phyloP scores from a whole-genome alignment of 2,113 vertebrate species.

The Onychostoma macrolepis region DNA sequence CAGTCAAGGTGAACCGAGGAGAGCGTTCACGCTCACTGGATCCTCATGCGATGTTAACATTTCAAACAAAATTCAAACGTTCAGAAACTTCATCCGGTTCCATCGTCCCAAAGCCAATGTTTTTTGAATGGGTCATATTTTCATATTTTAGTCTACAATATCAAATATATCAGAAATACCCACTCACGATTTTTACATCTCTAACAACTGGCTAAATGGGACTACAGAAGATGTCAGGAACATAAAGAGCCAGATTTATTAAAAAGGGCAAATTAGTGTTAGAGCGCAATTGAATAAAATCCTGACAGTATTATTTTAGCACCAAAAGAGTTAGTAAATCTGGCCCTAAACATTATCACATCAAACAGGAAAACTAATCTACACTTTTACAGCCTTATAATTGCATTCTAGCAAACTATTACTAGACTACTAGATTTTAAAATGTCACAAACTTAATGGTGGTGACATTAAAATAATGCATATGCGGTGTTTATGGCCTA shows the following conservation, averaged over 20 bases:
- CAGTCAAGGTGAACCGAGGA: constrained; percentile 66
- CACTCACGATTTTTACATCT: background rate
- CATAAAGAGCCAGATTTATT: no score
- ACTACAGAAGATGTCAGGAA: background rate
- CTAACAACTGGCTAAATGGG: background rate
- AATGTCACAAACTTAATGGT: background rate
- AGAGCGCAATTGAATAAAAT: no score
- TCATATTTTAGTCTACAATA: background rate
- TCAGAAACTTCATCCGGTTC: background rate
- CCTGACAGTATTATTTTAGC: no score
- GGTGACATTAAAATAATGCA: background rate
- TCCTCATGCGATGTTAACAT: constrained; percentile 42
- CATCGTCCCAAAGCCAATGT: background rate
- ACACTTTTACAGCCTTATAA: background rate
- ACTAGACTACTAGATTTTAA: background rate
- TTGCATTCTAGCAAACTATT: background rate
- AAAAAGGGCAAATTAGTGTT: no score
- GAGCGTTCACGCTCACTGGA: constrained; percentile 33
- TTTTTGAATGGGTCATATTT: background rate
- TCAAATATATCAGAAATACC: background rate
- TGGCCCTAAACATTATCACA: background rate
- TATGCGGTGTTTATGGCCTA: background rate
- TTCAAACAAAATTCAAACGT: constrained; percentile 48
- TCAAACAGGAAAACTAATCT: background rate
- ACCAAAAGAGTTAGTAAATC: no score